Percentiles rank a stretch among this genome's conserved stretches.
phyloP scores from a whole-genome alignment of 2,113 vertebrate species.

The Tragelaphus scriptus region DNA sequence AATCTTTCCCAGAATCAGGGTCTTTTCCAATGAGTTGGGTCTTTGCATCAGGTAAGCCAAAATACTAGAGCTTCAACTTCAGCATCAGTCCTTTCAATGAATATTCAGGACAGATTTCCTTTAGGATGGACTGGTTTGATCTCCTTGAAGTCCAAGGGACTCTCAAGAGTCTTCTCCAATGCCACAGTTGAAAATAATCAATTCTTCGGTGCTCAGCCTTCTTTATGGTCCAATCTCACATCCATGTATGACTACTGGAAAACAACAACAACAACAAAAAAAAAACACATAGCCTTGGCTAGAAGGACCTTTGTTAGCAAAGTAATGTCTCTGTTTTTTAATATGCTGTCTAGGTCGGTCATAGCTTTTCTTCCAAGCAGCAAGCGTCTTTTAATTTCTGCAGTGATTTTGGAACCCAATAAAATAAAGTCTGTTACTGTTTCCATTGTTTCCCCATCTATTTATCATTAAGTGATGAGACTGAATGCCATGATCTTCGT shows the following conservation, averaged over 20 bases:
- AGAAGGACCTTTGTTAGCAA: not conserved
- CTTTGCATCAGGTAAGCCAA: not conserved
- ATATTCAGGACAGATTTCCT: not conserved
- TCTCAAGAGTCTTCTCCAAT: not conserved
- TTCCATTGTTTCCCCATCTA: not conserved
- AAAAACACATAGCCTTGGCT: not conserved
- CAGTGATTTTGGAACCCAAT: not conserved
- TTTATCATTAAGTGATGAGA: not conserved
- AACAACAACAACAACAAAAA: not conserved
- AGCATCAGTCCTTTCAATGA: not conserved
- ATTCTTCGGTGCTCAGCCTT: not conserved
- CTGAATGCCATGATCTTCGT: rapidly evolving
- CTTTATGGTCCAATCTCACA: not conserved
- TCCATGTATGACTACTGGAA: not conserved
- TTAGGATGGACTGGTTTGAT: not conserved
- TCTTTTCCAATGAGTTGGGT: not conserved
- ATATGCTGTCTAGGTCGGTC: not conserved
- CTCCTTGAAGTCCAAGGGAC: not conserved
- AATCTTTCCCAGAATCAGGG: not conserved
- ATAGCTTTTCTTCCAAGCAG: not conserved
- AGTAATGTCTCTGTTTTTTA: not conserved
- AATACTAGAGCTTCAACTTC: not conserved
- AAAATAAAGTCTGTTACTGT: not conserved
- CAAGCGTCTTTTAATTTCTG: not conserved
- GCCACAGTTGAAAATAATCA: not conserved